phyloP scores from a whole-genome alignment of 1,140 invertebrate species.

The Nasonia giraulti region DNA sequence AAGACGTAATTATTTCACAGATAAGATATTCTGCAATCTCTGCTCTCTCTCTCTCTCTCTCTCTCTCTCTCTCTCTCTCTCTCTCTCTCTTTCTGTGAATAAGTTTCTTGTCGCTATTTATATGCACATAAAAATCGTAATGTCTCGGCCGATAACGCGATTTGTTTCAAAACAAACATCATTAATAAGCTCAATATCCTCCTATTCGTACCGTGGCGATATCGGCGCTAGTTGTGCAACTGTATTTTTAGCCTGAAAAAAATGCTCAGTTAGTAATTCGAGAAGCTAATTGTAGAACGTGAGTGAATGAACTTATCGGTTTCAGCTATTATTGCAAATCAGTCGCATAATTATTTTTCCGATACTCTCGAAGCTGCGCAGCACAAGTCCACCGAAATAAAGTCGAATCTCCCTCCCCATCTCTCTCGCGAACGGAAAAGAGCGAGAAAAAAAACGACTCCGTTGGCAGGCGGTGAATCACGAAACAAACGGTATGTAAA shows the following conservation, averaged over 20 bases:
- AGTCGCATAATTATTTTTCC: too few relatives aligned
- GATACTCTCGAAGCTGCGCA: not conserved
- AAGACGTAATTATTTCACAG: conserved; percentile 17
- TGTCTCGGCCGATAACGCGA: not conserved
- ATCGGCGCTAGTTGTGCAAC: not conserved
- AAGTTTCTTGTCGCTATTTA: not conserved
- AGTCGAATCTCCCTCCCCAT: conserved; percentile 1
- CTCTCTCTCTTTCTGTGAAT: not conserved
- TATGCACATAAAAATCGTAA: not conserved
- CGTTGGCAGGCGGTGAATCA: conserved; percentile 60
- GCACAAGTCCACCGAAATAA: conserved; percentile 7
- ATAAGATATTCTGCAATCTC: conserved; percentile 5
- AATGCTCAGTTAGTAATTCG: too few relatives aligned
- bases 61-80: too few relatives aligned
- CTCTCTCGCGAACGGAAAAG: not conserved
- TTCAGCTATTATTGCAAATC: too few relatives aligned
- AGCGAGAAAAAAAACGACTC: not conserved
- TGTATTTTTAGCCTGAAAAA: not conserved
- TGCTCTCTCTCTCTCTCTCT: not conserved
- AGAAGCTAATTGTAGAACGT: not conserved
- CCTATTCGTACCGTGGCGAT: not conserved
- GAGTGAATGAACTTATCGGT: not conserved
- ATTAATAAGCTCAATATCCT: not conserved
- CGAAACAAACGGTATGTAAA: conserved; percentile 63
- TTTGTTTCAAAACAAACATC: not conserved